Percentiles rank a stretch among this genome's conserved stretches.
phyloP scores from a whole-genome alignment of 2,113 vertebrate genomes.

The Pachypanchax playfairii region DNA sequence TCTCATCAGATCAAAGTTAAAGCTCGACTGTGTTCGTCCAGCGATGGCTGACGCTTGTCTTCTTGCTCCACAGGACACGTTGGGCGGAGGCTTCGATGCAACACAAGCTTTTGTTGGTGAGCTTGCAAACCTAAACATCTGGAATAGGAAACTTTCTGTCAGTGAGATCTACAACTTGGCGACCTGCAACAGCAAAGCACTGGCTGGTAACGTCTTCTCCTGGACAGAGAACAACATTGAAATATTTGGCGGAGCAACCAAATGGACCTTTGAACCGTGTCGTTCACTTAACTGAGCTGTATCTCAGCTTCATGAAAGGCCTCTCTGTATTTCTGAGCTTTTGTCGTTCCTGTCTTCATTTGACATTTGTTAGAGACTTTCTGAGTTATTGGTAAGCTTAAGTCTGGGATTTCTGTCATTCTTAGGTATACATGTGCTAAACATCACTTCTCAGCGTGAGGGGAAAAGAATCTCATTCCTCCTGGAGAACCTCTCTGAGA shows the following conservation, averaged over 20 bases:
- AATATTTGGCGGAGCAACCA: constrained; percentile 92
- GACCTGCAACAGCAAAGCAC: constrained; percentile 90
- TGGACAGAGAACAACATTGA: constrained; percentile 94
- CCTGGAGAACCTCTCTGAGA: constrained; percentile 61
- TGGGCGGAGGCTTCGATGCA: constrained; percentile 95
- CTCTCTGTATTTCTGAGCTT: constrained; percentile 74
- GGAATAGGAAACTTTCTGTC: constrained; percentile 90
- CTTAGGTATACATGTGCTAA: constrained; percentile 78
- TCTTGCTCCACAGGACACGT: constrained; percentile 83
- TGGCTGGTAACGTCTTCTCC: constrained; percentile 89
- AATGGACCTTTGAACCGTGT: constrained; percentile 97
- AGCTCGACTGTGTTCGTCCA: not conserved
- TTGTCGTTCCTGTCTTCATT: constrained; percentile 76
- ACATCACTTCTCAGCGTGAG: constrained; percentile 70
- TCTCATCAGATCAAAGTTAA: not conserved
- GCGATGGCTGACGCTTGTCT: not conserved
- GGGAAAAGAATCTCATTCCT: constrained; percentile 40
- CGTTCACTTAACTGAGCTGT: constrained; percentile 90
- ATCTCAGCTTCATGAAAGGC: constrained; percentile 24
- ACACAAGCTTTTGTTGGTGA: constrained; percentile 95
- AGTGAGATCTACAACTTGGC: constrained; percentile 93
- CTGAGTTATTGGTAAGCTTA: constrained; percentile 72
- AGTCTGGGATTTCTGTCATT: constrained; percentile 78
- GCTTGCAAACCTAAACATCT: constrained; percentile 93
- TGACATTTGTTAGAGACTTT: constrained; percentile 70